phyloP scores from a whole-genome alignment of 2,888 invertebrate genomes.

The Lasioglossum calceatum region DNA sequence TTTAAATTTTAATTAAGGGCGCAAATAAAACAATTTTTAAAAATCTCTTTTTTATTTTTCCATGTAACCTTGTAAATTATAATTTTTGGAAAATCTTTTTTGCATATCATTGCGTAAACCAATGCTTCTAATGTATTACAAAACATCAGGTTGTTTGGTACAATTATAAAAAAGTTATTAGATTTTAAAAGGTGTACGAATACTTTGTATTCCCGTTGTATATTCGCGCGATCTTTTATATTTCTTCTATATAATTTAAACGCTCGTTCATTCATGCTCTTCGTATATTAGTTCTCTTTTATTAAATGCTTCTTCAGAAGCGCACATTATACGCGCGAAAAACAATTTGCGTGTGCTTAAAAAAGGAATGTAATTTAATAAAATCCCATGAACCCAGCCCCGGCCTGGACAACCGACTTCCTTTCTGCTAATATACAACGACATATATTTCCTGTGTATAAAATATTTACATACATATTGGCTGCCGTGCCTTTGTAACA shows the following conservation, averaged over 20 bases:
- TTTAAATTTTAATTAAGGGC: too few species aligned
- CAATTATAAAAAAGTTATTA: too few species aligned
- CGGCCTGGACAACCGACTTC: slow-evolving; percentile 4
- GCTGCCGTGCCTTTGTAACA: slow-evolving; percentile 38
- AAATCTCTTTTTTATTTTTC: too few species aligned
- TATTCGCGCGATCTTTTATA: too few species aligned
- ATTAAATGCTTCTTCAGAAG: neutral
- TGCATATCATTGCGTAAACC: too few species aligned
- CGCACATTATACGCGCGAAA: neutral
- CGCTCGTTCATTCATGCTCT: neutral
- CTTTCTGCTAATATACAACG: slow-evolving; percentile 39
- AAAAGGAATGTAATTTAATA: slow-evolving; percentile 39
- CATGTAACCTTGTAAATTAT: too few species aligned
- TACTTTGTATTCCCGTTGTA: too few species aligned
- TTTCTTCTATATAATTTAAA: neutral
- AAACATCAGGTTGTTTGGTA: too few species aligned
- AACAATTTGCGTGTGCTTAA: neutral
- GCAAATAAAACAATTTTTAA: too few species aligned
- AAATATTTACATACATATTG: slow-evolving; percentile 59
- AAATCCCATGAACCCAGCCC: slow-evolving; percentile 5
- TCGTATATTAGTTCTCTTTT: slow-evolving; percentile 1
- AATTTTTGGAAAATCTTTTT: too few species aligned
- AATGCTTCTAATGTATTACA: too few species aligned
- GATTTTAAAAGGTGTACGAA: too few species aligned
- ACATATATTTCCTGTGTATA: slow-evolving; percentile 30